Percentiles rank a stretch among this genome's conserved stretches.
These are phyloP conservation scores for Cephalopterus ornatus DNA, from an alignment of 2,113 vertebrate species.

Conservation along the genomic window DNA sequence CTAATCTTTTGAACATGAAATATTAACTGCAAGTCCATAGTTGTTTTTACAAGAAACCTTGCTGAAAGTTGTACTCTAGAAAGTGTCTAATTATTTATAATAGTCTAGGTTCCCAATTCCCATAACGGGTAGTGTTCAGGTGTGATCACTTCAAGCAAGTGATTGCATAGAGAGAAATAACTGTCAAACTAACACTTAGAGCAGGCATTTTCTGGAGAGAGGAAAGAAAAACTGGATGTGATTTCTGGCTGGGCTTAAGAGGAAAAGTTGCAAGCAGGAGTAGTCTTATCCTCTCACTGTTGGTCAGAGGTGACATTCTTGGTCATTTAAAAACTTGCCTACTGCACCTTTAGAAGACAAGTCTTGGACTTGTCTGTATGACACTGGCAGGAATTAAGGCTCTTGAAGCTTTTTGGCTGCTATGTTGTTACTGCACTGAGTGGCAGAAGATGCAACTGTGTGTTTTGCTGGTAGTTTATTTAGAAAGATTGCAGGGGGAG, in stretches of 20 bases:
- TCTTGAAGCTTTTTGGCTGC: background rate
- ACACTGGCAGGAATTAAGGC: background rate
- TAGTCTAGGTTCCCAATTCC: fast-evolving
- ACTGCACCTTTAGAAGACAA: background rate
- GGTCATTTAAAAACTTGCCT: background rate
- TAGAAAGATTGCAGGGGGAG: background rate
- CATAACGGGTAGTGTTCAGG: background rate
- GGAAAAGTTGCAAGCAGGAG: background rate
- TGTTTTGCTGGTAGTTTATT: background rate
- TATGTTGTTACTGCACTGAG: fast-evolving
- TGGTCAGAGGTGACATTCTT: background rate
- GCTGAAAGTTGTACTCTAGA: background rate
- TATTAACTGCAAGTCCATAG: background rate
- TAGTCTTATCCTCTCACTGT: background rate
- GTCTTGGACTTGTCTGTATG: background rate
- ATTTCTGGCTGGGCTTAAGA: background rate
- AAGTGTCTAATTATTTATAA: background rate
- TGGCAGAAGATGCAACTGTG: background rate
- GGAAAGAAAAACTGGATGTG: fast-evolving
- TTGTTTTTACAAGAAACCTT: background rate
- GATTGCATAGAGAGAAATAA: background rate
- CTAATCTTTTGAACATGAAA: background rate
- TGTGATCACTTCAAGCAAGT: background rate
- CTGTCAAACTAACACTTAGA: background rate
- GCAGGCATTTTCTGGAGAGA: background rate